Evolutionary conservation across 2,113 vertebrate genomes (phyloP).

Genomic region (Thinocorus orbignyianus): DNA sequence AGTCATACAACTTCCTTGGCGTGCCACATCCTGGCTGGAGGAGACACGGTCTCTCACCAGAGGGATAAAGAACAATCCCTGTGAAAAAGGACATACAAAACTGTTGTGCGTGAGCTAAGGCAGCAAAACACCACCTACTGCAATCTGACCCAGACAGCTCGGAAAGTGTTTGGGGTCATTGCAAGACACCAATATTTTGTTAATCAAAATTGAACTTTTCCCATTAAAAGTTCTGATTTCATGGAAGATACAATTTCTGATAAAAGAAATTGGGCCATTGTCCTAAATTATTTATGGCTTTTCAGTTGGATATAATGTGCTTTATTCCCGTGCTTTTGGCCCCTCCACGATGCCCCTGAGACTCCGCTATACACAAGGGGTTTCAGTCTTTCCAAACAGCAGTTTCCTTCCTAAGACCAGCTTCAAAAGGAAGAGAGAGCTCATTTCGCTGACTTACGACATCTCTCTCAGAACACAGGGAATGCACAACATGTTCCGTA

Average conservation of each 20-base stretch:
- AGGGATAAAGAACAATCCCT: background rate
- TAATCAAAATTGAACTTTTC: background rate
- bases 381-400: background rate
- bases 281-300: background rate
- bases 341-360: background rate
- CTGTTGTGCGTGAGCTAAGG: background rate
- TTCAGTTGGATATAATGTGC: background rate
- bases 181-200: background rate
- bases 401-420: background rate
- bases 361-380: background rate
- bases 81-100: background rate
- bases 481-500: accelerated
- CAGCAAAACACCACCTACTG: background rate
- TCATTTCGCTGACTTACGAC: background rate
- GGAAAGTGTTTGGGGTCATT: background rate
- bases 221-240: background rate
- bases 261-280: background rate
- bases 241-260: background rate
- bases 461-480: background rate
- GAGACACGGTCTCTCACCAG: background rate
- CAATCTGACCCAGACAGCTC: background rate
- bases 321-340: background rate
- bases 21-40: background rate
- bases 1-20: background rate
- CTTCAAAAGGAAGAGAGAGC: background rate